A percentile compares a stretch with the other conserved stretches of the same genome.
These are phyloP conservation scores for Aythya fuligula DNA, from an alignment of 2,797 vertebrate species.

Conservation along the genomic window DNA sequence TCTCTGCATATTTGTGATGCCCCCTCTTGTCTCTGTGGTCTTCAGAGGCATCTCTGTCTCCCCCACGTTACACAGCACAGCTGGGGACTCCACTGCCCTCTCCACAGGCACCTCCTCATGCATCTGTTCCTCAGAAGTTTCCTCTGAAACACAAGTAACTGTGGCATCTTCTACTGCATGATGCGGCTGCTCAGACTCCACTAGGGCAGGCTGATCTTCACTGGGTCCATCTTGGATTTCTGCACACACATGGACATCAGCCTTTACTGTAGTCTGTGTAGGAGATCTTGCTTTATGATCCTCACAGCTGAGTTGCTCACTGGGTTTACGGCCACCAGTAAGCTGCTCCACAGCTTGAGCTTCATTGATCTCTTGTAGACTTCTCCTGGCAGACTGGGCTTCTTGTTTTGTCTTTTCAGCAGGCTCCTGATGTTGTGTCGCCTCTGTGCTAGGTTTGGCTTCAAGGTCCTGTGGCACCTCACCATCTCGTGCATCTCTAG, in stretches of 20 bases:
- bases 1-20: fast-evolving
- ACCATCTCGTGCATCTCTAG: fast-evolving
- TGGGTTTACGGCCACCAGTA: fast-evolving
- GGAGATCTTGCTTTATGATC: fast-evolving
- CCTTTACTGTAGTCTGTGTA: background rate
- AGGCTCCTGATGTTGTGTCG: background rate
- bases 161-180: background rate
- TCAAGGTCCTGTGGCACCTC: background rate
- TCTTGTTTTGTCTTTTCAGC: fast-evolving
- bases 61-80: fast-evolving
- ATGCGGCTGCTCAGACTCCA: fast-evolving
- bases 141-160: background rate
- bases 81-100: background rate
- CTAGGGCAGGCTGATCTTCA: background rate
- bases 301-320: fast-evolving
- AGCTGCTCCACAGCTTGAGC: background rate
- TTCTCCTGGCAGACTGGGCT: background rate
- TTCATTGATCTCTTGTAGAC: fast-evolving
- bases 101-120: background rate
- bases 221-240: background rate
- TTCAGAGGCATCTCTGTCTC: background rate
- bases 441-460: background rate
- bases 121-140: background rate
- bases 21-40: background rate
- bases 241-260: slow-evolving; percentile 18